phyloP scores from a whole-genome alignment of 1,140 invertebrate species.

The Cherax quadricarinatus region DNA sequence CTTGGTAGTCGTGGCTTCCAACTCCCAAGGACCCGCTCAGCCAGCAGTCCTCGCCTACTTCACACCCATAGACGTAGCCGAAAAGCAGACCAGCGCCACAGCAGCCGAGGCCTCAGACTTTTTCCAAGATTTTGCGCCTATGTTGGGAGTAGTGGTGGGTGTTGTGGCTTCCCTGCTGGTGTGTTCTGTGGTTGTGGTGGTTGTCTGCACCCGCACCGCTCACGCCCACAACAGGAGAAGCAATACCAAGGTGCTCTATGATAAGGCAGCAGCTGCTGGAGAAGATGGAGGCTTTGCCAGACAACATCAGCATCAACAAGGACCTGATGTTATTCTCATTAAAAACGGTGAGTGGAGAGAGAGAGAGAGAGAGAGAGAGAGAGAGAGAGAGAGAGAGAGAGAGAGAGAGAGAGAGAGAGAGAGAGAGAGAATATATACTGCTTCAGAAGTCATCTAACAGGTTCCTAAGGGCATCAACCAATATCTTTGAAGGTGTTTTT shows the following conservation, averaged over 20 bases:
- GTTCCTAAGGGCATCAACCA: too few species aligned
- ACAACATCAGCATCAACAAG: neutral
- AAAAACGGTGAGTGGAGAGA: neutral
- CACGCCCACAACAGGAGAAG: neutral
- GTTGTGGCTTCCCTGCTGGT: constrained; percentile 81
- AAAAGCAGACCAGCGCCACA: constrained; percentile 80
- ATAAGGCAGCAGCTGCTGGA: neutral
- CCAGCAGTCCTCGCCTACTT: constrained; percentile 32
- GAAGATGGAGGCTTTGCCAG: neutral
- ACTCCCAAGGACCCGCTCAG: constrained; percentile 80
- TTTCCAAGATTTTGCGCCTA: constrained; percentile 80
- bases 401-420: neutral
- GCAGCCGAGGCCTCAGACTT: constrained; percentile 18
- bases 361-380: neutral
- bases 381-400: too few species aligned
- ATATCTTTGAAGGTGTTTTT: neutral
- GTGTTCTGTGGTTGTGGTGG: constrained; percentile 28
- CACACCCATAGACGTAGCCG: constrained; percentile 82
- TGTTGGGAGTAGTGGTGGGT: constrained; percentile 84
- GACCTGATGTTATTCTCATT: neutral
- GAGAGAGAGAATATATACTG: too few species aligned
- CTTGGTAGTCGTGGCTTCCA: constrained; percentile 83
- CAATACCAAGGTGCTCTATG: neutral
- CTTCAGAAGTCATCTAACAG: too few species aligned
- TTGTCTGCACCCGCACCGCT: neutral